Conservation (phyloP, 2,888 invertebrate species). For the Malachius bipustulatus region DNA sequence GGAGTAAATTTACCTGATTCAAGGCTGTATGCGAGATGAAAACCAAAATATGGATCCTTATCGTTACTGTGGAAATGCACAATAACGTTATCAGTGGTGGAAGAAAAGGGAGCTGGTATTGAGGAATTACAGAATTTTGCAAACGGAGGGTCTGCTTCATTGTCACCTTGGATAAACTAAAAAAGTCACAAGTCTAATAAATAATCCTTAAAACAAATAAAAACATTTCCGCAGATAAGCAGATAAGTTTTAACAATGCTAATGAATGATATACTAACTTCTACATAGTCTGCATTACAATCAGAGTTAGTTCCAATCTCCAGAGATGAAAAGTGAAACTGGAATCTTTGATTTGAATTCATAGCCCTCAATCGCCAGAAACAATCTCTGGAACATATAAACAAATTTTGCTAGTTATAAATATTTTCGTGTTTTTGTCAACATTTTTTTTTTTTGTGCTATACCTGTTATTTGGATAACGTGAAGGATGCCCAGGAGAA, state of each 20-base stretch:
- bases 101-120: conserved; percentile 58
- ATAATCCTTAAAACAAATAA: too few species aligned
- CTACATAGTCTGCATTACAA: too few species aligned
- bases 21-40: conserved; percentile 67
- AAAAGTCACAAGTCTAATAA: too few species aligned
- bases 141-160: conserved; percentile 29
- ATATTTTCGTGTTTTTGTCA: too few species aligned
- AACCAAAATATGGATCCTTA: conserved; percentile 65
- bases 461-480: conserved; percentile 63
- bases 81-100: conserved; percentile 50
- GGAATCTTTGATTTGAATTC: too few species aligned
- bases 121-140: conserved; percentile 63
- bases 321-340: too few species aligned
- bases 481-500: conserved; percentile 82
- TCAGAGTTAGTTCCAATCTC: too few species aligned
- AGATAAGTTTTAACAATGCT: too few species aligned
- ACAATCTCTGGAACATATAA: conserved; percentile 50
- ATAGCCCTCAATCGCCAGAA: conserved; percentile 64
- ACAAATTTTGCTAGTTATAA: background rate
- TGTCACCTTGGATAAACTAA: background rate
- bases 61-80: conserved; percentile 75
- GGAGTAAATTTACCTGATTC: conserved; percentile 45
- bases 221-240: too few species aligned
- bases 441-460: conserved; percentile 1
- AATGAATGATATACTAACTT: too few species aligned